These are phyloP conservation scores for Enteromius trimaculatus DNA, from an alignment of 2,797 vertebrate genomes.

Conservation along the genomic window DNA sequence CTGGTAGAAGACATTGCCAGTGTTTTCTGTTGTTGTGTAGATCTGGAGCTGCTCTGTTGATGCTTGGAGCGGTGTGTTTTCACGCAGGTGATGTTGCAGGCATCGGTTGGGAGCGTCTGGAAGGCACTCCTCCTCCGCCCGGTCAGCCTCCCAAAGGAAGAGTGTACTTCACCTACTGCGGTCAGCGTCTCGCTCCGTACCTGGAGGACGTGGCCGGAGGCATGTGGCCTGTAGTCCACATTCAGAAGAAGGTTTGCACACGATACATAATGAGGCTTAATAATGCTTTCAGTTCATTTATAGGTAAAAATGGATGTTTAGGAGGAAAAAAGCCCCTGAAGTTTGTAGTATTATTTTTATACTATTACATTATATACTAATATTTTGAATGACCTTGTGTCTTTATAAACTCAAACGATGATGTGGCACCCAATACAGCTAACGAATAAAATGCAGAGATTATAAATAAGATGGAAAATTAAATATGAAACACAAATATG, in stretches of 20 bases:
- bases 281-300: not conserved
- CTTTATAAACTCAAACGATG: too few relatives aligned
- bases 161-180: constrained; percentile 97
- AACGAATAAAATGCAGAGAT: not conserved
- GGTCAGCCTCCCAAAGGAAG: constrained; percentile 95
- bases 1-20: not conserved
- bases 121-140: constrained; percentile 94
- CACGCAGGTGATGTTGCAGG: constrained; percentile 90
- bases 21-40: not conserved
- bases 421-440: not conserved
- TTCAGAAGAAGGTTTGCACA: constrained; percentile 92
- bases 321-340: too few relatives aligned
- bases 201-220: constrained; percentile 96
- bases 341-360: not conserved
- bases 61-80: not conserved
- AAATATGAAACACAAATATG: not conserved
- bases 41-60: not conserved
- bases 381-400: not conserved
- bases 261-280: not conserved
- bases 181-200: constrained; percentile 88
- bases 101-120: constrained; percentile 96
- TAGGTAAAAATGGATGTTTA: not conserved
- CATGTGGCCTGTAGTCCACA: constrained; percentile 99
- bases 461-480: not conserved
- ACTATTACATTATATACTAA: not conserved